Evolutionary conservation across 2,113 vertebrate species (phyloP).

Genomic region (Dasyprocta punctata): DNA sequence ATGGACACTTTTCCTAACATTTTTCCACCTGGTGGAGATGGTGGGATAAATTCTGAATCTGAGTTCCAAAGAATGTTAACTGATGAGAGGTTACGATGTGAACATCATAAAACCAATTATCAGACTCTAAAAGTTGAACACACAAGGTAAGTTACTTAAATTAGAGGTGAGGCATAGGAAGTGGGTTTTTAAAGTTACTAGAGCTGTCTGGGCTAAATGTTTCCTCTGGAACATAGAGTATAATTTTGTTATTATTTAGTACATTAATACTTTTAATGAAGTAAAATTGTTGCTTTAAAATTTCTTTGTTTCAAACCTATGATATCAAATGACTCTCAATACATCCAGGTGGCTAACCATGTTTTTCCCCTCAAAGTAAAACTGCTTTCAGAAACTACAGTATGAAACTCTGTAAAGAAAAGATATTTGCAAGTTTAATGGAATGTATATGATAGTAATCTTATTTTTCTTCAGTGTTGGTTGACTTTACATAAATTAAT

Average conservation of each 20-base stretch:
- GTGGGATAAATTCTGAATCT: conserved; percentile 83
- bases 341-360: neutral
- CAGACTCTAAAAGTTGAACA: conserved; percentile 92
- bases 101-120: conserved; percentile 94
- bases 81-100: conserved; percentile 92
- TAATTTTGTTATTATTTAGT: conserved; percentile 43
- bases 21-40: conserved; percentile 82
- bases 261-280: neutral
- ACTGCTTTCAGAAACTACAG: conserved; percentile 39
- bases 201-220: neutral
- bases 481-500: conserved; percentile 47
- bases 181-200: neutral
- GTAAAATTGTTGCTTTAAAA: conserved; percentile 25
- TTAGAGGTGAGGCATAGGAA: neutral
- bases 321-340: conserved; percentile 31
- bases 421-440: conserved; percentile 60
- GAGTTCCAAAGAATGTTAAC: conserved; percentile 94
- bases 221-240: conserved; percentile 20
- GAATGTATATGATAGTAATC: neutral
- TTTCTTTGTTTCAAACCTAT: conserved; percentile 21
- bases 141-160: conserved; percentile 87
- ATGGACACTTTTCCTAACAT: conserved; percentile 85
- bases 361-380: conserved; percentile 21
- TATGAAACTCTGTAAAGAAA: conserved; percentile 42
- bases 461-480: conserved; percentile 40